Conservation (phyloP, 2,888 invertebrate species). For the Agriopis marginaria region DNA sequence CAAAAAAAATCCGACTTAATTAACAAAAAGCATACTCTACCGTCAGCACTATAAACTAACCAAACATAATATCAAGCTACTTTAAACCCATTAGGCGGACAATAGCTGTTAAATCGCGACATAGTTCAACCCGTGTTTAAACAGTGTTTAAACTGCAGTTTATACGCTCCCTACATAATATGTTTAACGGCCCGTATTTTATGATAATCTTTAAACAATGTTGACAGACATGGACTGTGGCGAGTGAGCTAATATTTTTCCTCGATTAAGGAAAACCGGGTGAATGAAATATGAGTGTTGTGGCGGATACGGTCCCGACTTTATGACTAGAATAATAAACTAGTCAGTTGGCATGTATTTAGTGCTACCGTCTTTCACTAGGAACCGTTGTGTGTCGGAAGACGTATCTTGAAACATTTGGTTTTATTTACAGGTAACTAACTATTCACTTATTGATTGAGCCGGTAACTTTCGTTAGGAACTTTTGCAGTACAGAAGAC, state of each 20-base stretch:
- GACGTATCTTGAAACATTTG: too few species aligned
- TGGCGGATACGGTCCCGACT: conserved; percentile 6
- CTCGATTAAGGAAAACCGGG: conserved; percentile 28
- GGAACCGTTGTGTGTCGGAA: too few species aligned
- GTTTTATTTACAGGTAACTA: too few species aligned
- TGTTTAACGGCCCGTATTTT: conserved; percentile 46
- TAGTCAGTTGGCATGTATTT: background rate
- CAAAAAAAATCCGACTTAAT: background rate
- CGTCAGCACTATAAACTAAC: conserved; percentile 7
- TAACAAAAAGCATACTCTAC: background rate
- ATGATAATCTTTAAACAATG: conserved; percentile 48
- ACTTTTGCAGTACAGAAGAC: too few species aligned
- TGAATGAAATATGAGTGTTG: conserved; percentile 14
- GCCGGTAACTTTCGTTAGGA: too few species aligned
- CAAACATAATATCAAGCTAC: conserved; percentile 23
- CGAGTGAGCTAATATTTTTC: conserved; percentile 31
- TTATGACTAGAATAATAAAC: conserved; percentile 20
- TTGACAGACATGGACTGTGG: conserved; percentile 28
- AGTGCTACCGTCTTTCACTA: background rate
- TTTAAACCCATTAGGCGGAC: conserved; percentile 26
- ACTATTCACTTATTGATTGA: too few species aligned
- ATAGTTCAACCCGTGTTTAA: conserved; percentile 30
- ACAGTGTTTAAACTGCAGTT: conserved; percentile 27
- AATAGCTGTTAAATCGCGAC: conserved; percentile 36
- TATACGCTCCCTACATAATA: conserved; percentile 32